Conservation (phyloP, 2,888 invertebrate species). For the Drosophila testacea region DNA sequence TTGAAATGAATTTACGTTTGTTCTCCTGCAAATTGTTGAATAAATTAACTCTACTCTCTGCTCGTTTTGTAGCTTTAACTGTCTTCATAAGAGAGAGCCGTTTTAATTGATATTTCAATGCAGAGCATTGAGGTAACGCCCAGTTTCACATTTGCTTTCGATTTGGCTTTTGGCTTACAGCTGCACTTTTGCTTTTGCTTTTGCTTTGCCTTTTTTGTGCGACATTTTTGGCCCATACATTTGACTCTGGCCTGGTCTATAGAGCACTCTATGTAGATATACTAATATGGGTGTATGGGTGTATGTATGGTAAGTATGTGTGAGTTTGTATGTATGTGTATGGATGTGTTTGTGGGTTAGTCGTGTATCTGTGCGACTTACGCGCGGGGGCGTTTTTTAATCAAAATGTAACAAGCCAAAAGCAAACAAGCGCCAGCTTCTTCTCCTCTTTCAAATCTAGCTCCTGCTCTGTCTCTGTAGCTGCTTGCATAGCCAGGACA, state of each 20-base stretch:
- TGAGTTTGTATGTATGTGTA: neutral
- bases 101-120: conserved; percentile 34
- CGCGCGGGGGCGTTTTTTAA: conserved; percentile 81
- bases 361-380: conserved; percentile 63
- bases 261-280: conserved; percentile 12
- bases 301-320: neutral
- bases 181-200: conserved; percentile 44
- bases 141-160: conserved; percentile 36
- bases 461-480: neutral
- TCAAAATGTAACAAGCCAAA: conserved; percentile 81
- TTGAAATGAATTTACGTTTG: neutral
- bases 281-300: conserved; percentile 39
- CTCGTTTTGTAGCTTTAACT: conserved; percentile 8
- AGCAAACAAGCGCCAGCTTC: conserved; percentile 70
- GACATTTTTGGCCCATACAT: conserved; percentile 68
- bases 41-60: neutral
- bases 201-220: conserved; percentile 39
- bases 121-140: conserved; percentile 48
- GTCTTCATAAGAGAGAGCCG: conserved; percentile 5
- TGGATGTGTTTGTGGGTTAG: conserved; percentile 45
- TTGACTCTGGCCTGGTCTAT: conserved; percentile 47
- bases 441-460: neutral
- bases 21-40: neutral
- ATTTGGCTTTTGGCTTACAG: conserved; percentile 38
- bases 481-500: conserved; percentile 34